A percentile compares a stretch with the other conserved stretches of the same genome.
Evolutionary conservation across 2,797 vertebrate genomes (phyloP).

Genomic region (Dallia pectoralis): DNA sequence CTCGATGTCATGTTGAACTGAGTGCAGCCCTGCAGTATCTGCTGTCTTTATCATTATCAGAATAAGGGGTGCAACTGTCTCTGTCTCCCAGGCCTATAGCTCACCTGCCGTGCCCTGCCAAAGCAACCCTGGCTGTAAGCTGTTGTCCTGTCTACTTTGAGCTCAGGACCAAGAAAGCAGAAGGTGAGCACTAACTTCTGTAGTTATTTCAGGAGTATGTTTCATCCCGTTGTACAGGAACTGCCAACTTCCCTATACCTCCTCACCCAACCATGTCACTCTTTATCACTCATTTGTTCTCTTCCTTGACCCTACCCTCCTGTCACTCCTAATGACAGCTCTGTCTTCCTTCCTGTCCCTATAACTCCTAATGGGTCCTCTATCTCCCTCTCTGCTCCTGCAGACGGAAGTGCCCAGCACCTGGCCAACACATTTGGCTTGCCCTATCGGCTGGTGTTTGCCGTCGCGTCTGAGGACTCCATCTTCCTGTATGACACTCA

Average conservation of each 20-base stretch:
- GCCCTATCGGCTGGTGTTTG: constrained; percentile 93
- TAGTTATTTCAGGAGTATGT: too few relatives aligned
- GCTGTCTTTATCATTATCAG: background rate
- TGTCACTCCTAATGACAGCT: too few relatives aligned
- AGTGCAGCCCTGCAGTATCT: too few relatives aligned
- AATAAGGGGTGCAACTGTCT: background rate
- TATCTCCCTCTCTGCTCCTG: constrained; percentile 1
- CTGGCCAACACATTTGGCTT: constrained; percentile 77
- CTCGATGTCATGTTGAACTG: background rate
- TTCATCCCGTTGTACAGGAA: too few relatives aligned
- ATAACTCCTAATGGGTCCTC: background rate
- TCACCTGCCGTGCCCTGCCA: constrained; percentile 89
- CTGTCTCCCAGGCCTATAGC: constrained; percentile 81
- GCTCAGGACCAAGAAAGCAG: constrained; percentile 73
- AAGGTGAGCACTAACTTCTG: constrained; percentile 60
- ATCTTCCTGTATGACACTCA: constrained; percentile 94
- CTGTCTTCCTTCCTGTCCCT: background rate
- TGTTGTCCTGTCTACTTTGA: constrained; percentile 94
- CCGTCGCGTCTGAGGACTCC: constrained; percentile 94
- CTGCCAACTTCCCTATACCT: too few relatives aligned
- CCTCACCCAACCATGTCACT: too few relatives aligned
- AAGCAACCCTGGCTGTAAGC: constrained; percentile 93
- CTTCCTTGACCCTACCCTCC: too few relatives aligned
- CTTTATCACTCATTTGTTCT: too few relatives aligned
- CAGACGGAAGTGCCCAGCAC: constrained; percentile 72